phyloP scores from a whole-genome alignment of 2,888 invertebrate species.

The Polydrusus cervinus region DNA sequence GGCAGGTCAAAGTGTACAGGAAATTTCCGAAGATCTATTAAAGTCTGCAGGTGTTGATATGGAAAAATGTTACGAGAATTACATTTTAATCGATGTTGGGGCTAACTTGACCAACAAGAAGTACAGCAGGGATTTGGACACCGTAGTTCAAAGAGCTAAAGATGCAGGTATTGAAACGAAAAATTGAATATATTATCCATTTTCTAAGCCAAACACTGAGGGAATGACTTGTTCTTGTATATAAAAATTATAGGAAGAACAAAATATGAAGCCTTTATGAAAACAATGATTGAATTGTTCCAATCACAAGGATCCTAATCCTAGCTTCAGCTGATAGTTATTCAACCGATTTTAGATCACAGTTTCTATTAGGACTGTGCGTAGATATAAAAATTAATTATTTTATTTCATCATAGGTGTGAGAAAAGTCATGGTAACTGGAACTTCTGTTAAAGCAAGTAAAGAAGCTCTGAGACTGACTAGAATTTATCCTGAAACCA shows the following conservation, averaged over 20 bases:
- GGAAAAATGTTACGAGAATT: conserved; percentile 91
- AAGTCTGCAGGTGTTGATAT: conserved; percentile 67
- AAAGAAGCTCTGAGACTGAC: conserved; percentile 93
- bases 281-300: no score
- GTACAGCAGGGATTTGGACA: conserved; percentile 92
- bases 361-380: no score
- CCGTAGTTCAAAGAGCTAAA: conserved; percentile 92
- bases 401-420: conserved; percentile 77
- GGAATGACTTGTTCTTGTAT: no score
- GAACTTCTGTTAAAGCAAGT: conserved; percentile 90
- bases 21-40: conserved; percentile 35
- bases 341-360: no score
- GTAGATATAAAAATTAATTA: no score
- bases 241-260: no score
- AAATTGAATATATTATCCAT: neutral
- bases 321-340: no score
- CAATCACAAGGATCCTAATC: no score
- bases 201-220: no score
- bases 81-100: conserved; percentile 93
- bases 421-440: conserved; percentile 95
- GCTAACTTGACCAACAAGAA: conserved; percentile 96
- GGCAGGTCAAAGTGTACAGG: conserved; percentile 44
- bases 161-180: conserved; percentile 82
- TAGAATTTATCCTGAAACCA: conserved; percentile 90
- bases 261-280: no score